Evolutionary conservation across 2,888 invertebrate species (phyloP).

Genomic region (Exocentrus adspersus): DNA sequence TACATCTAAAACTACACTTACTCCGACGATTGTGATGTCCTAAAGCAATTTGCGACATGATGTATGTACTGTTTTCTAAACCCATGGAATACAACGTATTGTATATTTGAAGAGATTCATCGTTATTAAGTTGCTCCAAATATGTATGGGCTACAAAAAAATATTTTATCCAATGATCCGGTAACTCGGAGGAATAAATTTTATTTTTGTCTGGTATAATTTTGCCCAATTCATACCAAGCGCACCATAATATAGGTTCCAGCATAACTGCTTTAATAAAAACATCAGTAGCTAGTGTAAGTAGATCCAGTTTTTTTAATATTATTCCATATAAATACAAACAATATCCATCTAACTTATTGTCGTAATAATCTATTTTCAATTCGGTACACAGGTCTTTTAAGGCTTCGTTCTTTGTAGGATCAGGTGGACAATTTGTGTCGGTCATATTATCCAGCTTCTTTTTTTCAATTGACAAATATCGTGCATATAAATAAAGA

Average conservation of each 20-base stretch:
- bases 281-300: constrained; percentile 80
- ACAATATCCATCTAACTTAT: constrained; percentile 85
- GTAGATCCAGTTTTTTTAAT: constrained; percentile 85
- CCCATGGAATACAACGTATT: constrained; percentile 80
- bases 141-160: constrained; percentile 92
- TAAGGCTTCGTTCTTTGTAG: constrained; percentile 66
- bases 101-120: constrained; percentile 88
- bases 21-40: constrained; percentile 93
- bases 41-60: constrained; percentile 91
- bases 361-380: constrained; percentile 68
- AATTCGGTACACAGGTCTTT: constrained; percentile 69
- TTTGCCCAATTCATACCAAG: constrained; percentile 92
- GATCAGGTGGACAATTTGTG: constrained; percentile 68
- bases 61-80: constrained; percentile 87
- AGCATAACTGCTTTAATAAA: constrained; percentile 81
- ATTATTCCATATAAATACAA: constrained; percentile 92
- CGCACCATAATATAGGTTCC: constrained; percentile 91
- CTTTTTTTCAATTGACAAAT: constrained; percentile 90
- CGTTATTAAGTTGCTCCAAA: constrained; percentile 88
- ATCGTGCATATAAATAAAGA: constrained; percentile 85
- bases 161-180: constrained; percentile 94
- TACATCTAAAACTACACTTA: too few relatives aligned
- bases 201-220: constrained; percentile 79
- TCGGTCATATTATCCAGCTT: constrained; percentile 82
- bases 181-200: constrained; percentile 72